Evolutionary conservation across 2,888 invertebrate species (phyloP), one percentile per base, ranked within the genome.

Genomic region (Ormyrus pomaceus): DNA sequence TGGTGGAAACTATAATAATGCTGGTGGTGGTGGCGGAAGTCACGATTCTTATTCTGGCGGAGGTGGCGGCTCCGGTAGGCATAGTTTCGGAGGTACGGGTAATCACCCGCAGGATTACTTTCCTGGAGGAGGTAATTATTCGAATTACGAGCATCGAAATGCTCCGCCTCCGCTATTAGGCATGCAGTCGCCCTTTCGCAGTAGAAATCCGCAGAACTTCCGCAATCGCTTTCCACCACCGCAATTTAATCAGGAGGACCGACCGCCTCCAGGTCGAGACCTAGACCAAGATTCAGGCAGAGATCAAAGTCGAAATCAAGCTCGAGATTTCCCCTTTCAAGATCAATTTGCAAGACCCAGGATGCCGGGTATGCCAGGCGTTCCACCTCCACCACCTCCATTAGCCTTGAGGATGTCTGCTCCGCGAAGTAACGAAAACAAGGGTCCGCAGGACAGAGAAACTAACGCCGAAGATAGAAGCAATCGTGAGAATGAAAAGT

Each of bases 1-100:
- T 74, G 92, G 92, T 4, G 92, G 93, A 2, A 91, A 92, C 7
- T 91, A 92, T 5, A 90, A 92, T 62, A 83, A 84, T 19, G 46
- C 46, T 10, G 85, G 86, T 53, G 84, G 87, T 64, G 81, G 90
- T 55, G 84, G 91, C 91, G 91, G 92, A 87, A 92, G 92, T 80
- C 90, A 92, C 46, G 91, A 91, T 83, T 91, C 91, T 65, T 88
- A 91, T 74, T 86, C 91, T 4, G 89, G 90, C 5, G 84, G 86
- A 4, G 86, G 85, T 58, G 85, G 86, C 34, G 34, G 34, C 34
- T 86, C 85, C 56, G 85, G 86, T 8, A 85, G 84, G 71, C 85
- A 84, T 71, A 84, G 85, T 50, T 85, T 79, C 65, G 92, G 92
- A 71, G 91, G 91, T 4, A 74, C 84, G 2, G 86, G 87, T n/a